Evolutionary conservation across 2,113 vertebrate species (phyloP), one percentile per base, ranked within the genome.

Genomic region (Taxidea taxus): DNA sequence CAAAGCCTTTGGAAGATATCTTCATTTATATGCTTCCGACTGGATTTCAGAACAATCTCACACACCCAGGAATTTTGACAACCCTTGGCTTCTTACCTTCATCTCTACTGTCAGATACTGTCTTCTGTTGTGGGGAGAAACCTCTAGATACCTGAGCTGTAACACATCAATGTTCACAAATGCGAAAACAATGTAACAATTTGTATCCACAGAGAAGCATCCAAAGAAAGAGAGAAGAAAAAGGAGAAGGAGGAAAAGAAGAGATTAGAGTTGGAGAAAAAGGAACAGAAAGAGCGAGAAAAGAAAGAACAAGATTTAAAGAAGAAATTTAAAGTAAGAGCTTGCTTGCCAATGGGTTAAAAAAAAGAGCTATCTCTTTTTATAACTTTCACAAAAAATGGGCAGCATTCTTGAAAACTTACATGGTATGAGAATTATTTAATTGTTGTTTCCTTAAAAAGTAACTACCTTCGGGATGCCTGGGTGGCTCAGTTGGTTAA

Each of bases 301-400:
- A 99, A 99, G 98, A 99, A 99, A 98, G 99, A 99, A 64, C 99
- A 99, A 64, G 99, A 99, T 31, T 97, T 99, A 83, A 99, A 97
- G 87, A 99, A 99, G 97, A 99, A 99, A 97, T 99, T 99, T 98
- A 99, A 99, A 99, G 99, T 99, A 98, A 99, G 99, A 5, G 25
- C 66, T 95, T 72, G 1, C 7, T 96, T 97, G 82, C 34, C n/a
- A 29, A 58, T 54, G 1, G 11, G 37, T 84, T 54, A 54, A 54
- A 11, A 75, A 95, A 39, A 88, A 81, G 4, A 12, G 2, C 23
- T 37, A 60, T 47, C 20, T 44, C 29, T 60, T 56, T 95, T 70
- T 74, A n/a, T 54, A 51, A 83, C 49, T 95, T 74, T 68, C 86
- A 72, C 21, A 25, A 4, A 44, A 83, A 89, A 62, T 29, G 64